Percentiles rank a stretch among this genome's conserved stretches.
These are phyloP conservation scores for Rhizoglyphus robini DNA, from an alignment of 1,140 invertebrate species.

Conservation along the genomic window DNA sequence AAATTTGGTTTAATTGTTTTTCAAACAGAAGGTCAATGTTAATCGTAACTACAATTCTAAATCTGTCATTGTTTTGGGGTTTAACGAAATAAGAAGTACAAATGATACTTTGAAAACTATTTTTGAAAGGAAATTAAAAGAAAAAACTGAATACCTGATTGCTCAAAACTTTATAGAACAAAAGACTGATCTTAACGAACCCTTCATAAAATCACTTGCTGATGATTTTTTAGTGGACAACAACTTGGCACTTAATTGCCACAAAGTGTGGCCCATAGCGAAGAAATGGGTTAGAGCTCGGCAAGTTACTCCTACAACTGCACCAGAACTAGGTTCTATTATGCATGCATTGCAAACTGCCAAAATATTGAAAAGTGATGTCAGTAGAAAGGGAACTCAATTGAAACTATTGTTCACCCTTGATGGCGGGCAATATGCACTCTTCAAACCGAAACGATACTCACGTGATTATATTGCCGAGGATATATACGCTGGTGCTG, in stretches of 20 bases:
- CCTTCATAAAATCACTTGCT: neutral
- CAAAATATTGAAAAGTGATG: constrained; percentile 56
- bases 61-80: neutral
- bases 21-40: neutral
- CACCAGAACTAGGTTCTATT: constrained; percentile 47
- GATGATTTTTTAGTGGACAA: no score
- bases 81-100: constrained; percentile 13
- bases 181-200: neutral
- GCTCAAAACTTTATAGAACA: no score
- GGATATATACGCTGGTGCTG: constrained; percentile 74
- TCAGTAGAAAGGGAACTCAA: constrained; percentile 64
- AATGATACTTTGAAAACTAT: neutral
- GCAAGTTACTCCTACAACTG: constrained; percentile 46
- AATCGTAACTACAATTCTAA: neutral
- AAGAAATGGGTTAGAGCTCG: constrained; percentile 48
- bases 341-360: constrained; percentile 50
- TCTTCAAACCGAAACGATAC: constrained; percentile 87
- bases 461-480: constrained; percentile 53
- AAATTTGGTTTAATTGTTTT: neutral
- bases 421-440: constrained; percentile 56
- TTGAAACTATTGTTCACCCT: constrained; percentile 67
- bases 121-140: neutral
- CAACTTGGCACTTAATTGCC: neutral
- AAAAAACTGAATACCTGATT: neutral
- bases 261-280: constrained; percentile 22